Evolutionary conservation across 2,113 vertebrate genomes (phyloP).

Genomic region (Lophotis ruficrista): DNA sequence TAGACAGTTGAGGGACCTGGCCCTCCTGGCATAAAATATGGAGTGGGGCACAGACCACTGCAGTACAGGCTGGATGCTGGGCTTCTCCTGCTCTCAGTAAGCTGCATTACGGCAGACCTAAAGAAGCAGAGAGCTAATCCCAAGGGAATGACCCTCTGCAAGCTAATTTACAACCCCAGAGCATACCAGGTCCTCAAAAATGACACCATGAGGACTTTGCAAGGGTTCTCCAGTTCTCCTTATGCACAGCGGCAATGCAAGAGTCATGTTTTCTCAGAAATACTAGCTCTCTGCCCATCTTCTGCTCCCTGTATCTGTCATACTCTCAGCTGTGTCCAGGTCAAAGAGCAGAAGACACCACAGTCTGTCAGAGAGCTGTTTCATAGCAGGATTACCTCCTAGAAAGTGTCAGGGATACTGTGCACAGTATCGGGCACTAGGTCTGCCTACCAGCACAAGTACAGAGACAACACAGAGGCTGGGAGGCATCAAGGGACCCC

Average conservation of each 20-base stretch:
- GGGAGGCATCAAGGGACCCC: not conserved
- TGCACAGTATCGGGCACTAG: not conserved
- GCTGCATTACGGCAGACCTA: not conserved
- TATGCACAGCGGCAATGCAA: not conserved
- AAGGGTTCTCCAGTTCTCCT: not conserved
- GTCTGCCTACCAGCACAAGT: not conserved
- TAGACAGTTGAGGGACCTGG: not conserved
- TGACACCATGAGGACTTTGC: not conserved
- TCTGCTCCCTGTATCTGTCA: not conserved
- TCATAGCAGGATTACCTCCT: not conserved
- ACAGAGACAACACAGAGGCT: not conserved
- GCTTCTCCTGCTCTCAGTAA: not conserved
- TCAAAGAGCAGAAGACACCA: not conserved
- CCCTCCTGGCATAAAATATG: not conserved
- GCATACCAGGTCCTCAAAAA: not conserved
- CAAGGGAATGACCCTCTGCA: not conserved
- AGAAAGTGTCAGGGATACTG: not conserved
- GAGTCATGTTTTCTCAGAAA: not conserved
- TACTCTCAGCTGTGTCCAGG: not conserved
- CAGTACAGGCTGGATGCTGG: not conserved
- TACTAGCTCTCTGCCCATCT: not conserved
- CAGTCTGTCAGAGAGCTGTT: not conserved
- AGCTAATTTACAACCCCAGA: not conserved
- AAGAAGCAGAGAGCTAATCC: not conserved
- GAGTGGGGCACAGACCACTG: not conserved